Evolutionary conservation across 2,113 vertebrate genomes (phyloP), one percentile per base, ranked within the genome.

Genomic region (Crocuta crocuta): DNA sequence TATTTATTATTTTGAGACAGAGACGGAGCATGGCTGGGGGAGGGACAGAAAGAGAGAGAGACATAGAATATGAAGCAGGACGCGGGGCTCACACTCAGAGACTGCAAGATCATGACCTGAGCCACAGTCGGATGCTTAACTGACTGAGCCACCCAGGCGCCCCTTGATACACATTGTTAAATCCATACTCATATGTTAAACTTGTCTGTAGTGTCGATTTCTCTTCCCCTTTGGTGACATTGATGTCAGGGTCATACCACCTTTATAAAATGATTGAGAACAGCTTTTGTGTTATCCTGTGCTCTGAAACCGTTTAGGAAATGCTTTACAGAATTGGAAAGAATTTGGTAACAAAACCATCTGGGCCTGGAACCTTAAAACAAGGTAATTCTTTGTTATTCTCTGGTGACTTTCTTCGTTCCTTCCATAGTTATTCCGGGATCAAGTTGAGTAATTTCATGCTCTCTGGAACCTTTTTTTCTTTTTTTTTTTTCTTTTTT

Each of bases 311-410:
- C 48, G 7, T 96, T 71, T n/a, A 94, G 28, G 65, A 95, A 82
- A 76, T 85, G 33, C 35, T 78, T 71, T 96, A 83, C 48, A 82
- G 43, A 93, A 74, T 86, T 58, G 61, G 23, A 61, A 89, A 81
- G 53, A 63, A 86, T 82, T 65, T 84, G 73, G 16, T 45, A 89
- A 33, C 50, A 93, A 91, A 91, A 68, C 9, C 19, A 0, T 16
- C 66, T 74, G 23, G 33, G n/a, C 58, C 55, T 80, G 15, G 35
- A n/a, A 89, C 65, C 71, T 92, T 89, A 50, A 10, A 71, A 55
- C 45, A 86, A 80, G 24, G 21, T 71, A 50, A 13, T 55, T 94
- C 31, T 78, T 0, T 63, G 16, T 84, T n/a, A 16, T 7, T 65
- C 13, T 50, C 7, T 66, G 43, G n/a, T 53, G 31, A 21, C 24